Evolutionary conservation across 2,797 vertebrate genomes (phyloP).

Genomic region (Cyprinella venusta): DNA sequence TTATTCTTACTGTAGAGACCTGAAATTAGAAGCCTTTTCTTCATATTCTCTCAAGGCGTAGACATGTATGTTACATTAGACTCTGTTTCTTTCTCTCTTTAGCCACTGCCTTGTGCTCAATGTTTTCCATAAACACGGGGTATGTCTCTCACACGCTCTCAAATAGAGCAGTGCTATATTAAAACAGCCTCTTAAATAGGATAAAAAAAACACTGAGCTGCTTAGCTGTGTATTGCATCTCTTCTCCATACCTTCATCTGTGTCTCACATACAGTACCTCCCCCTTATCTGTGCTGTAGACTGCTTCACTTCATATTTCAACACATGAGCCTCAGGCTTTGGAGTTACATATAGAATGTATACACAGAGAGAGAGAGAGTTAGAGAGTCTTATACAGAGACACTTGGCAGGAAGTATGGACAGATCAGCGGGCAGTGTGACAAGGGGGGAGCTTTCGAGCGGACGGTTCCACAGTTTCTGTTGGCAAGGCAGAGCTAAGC

Average conservation of each 20-base stretch:
- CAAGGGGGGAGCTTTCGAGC: slow-evolving; percentile 18
- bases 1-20: not conserved
- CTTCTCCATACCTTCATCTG: not conserved
- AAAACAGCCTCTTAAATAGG: slow-evolving; percentile 37
- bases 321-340: not conserved
- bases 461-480: slow-evolving; percentile 10
- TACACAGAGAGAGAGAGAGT: not conserved
- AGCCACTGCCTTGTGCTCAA: slow-evolving; percentile 1
- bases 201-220: not conserved
- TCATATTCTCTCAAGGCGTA: not conserved
- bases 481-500: slow-evolving; percentile 32
- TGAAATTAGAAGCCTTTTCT: not conserved
- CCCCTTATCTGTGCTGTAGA: not conserved
- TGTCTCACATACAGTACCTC: not conserved
- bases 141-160: slow-evolving; percentile 27
- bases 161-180: slow-evolving; percentile 44
- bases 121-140: slow-evolving; percentile 37
- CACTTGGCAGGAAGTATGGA: not conserved
- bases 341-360: not conserved
- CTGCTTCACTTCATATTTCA: not conserved
- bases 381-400: not conserved
- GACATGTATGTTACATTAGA: not conserved
- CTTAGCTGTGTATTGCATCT: slow-evolving; percentile 1
- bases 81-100: not conserved
- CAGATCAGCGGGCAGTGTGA: slow-evolving; percentile 9